Base-by-base conservation (phyloP, 2,888 invertebrate species). In the Phortica magna region DNA sequence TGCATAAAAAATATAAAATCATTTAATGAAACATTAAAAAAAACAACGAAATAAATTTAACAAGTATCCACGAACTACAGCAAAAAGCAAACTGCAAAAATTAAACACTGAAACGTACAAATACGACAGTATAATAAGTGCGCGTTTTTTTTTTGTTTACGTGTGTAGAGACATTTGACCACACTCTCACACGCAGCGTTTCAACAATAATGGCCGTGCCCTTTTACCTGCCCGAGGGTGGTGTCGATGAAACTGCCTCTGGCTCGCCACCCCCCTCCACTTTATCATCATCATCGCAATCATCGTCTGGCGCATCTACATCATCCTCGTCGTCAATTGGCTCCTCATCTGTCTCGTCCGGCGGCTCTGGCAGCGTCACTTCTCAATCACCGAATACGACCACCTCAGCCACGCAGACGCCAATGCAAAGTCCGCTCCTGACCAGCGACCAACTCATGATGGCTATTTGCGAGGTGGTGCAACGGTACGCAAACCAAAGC, bases 191-290 rank as follows among this genome's bases (percentile, higher is more conserved):
- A 71, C 7, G 22, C 64, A 76, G 57, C 73, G 14, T 31, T 59
- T 68, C 75, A 75, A 72, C 41, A 57, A 68, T 81, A 83, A 92
- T 92, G 92, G 92, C 92, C 84, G 91, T 91, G 90, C 91, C 91
- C 85, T 92, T 92, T 85, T 91, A 90, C 87, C 87, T 91, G 89
- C 92, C 92, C 83, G 91, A 91, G 84, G 91, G 88, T 83, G 90
- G 89, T 83, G 83, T 88, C 83, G 91, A 91, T 85, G 90, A 89
- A 79, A 84, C 82, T 73, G 87, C 87, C 84, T 85, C 90, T 73
- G 83, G 88, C 76, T 84, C 87, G 72, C 82, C 81, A 81, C 22
- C 48, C 48, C 14, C 81, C 79, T 78, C 67, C 7, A 70, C 82
- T 80, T 81, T 79, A 82, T 14, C 22, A 53, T 19, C 42, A 17